A percentile compares a stretch with the other conserved stretches of the same genome.
Evolutionary conservation across 92 coral and sea anemone genomes (phyloP).

Genomic region (Virgularia gustaviana): DNA sequence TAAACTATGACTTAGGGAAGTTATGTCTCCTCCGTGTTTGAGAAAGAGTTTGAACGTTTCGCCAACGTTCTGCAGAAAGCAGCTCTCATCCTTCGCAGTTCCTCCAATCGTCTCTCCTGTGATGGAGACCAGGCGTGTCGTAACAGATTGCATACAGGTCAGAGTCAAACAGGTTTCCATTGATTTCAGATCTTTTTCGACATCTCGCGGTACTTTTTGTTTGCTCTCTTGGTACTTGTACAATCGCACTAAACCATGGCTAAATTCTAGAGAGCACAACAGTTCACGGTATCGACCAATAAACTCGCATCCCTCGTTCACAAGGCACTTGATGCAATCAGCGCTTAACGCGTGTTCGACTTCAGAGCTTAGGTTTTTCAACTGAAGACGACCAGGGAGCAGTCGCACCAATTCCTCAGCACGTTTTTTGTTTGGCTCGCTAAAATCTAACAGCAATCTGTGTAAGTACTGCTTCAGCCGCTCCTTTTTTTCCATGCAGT

Average conservation of each 20-base stretch:
- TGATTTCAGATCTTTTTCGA: not conserved
- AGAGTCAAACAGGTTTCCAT: not conserved
- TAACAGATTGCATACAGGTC: conserved; percentile 21
- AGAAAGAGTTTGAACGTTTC: conserved; percentile 7
- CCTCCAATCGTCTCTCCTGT: conserved; percentile 51
- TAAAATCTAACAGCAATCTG: conserved; percentile 79
- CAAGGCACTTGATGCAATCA: conserved; percentile 49
- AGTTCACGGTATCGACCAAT: conserved; percentile 17
- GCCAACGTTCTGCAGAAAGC: conserved; percentile 33
- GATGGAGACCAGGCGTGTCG: not conserved
- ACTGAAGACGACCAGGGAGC: conserved; percentile 75
- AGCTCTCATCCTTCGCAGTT: conserved; percentile 48
- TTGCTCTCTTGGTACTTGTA: conserved; percentile 13
- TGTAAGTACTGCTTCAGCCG: conserved; percentile 84
- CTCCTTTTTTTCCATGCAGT: conserved; percentile 82
- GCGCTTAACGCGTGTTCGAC: conserved; percentile 84
- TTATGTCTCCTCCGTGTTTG: conserved; percentile 7
- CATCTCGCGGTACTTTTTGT: not conserved
- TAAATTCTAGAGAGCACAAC: conserved; percentile 14
- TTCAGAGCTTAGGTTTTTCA: conserved; percentile 70
- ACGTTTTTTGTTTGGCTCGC: conserved; percentile 80
- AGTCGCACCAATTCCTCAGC: conserved; percentile 78
- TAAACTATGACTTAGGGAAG: not conserved
- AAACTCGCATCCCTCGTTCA: conserved; percentile 12
- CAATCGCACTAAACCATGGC: conserved; percentile 9